phyloP scores from a whole-genome alignment of 2,797 vertebrate species.

The Luscinia megarhynchos region DNA sequence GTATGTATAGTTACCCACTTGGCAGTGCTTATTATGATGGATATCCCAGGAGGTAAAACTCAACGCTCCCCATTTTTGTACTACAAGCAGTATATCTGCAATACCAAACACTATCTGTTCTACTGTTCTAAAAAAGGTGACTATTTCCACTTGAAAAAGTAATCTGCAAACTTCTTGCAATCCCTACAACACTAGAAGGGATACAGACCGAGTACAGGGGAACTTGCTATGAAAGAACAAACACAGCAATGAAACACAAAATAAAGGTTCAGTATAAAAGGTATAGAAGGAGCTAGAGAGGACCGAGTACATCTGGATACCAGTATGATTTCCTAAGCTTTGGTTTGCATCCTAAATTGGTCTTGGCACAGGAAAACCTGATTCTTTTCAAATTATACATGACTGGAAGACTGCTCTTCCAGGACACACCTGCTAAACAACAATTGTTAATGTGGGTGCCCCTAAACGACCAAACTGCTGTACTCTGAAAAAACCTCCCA shows the following conservation, averaged over 20 bases:
- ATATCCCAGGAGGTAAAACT: background rate
- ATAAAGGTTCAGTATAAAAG: background rate
- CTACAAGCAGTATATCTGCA: background rate
- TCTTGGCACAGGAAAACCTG: background rate
- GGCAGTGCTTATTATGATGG: background rate
- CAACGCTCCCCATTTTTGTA: background rate
- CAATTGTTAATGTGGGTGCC: background rate
- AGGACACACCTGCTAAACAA: background rate
- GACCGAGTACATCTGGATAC: rapidly evolving
- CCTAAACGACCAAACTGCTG: background rate
- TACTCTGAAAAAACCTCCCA: background rate
- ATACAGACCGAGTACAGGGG: background rate
- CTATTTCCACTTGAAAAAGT: background rate
- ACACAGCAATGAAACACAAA: background rate
- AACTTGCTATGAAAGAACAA: background rate
- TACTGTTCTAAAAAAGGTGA: background rate
- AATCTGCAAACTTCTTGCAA: background rate
- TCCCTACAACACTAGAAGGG: background rate
- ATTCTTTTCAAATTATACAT: background rate
- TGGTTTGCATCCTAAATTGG: background rate
- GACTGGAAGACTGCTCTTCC: background rate
- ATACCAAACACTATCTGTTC: background rate
- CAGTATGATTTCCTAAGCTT: background rate
- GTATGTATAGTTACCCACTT: background rate
- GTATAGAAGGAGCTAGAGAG: rapidly evolving